These are phyloP conservation scores for Gortyna flavago DNA, from an alignment of 2,888 invertebrate species.

Conservation along the genomic window DNA sequence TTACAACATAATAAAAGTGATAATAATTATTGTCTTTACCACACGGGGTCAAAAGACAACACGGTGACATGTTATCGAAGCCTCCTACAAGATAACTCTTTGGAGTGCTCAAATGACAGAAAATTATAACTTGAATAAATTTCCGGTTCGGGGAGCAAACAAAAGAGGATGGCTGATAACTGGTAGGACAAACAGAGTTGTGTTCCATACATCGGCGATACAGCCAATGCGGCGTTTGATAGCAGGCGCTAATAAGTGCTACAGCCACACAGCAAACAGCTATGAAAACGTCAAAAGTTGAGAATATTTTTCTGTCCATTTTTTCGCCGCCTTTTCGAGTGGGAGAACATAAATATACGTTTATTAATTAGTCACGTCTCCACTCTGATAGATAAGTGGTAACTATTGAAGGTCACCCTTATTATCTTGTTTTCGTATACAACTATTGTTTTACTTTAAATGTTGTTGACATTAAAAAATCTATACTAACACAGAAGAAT, in stretches of 20 bases:
- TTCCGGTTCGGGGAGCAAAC: constrained; percentile 88
- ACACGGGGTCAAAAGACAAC: constrained; percentile 78
- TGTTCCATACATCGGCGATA: constrained; percentile 84
- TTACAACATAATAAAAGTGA: constrained; percentile 57
- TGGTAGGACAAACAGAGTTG: constrained; percentile 83
- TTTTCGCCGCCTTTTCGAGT: neutral
- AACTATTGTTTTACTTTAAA: constrained; percentile 26
- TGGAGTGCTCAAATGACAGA: constrained; percentile 84
- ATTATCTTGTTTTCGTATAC: constrained; percentile 42
- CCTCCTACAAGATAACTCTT: constrained; percentile 69
- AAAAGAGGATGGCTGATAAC: constrained; percentile 82
- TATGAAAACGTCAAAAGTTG: constrained; percentile 27
- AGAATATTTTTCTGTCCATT: neutral
- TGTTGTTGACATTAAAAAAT: constrained; percentile 9
- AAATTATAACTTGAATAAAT: constrained; percentile 89
- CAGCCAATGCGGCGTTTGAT: constrained; percentile 86
- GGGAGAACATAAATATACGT: neutral
- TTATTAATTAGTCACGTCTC: constrained; percentile 27
- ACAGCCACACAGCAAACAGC: constrained; percentile 77
- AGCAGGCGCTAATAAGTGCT: constrained; percentile 86
- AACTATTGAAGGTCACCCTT: constrained; percentile 44
- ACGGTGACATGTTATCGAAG: constrained; percentile 73
- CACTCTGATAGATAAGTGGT: constrained; percentile 31
- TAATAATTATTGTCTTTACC: constrained; percentile 49
- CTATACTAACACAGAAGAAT: neutral